A percentile compares a stretch with the other conserved stretches of the same genome.
Evolutionary conservation across 92 coral and sea anemone species (phyloP).

Genomic region (Palythoa grandis): DNA sequence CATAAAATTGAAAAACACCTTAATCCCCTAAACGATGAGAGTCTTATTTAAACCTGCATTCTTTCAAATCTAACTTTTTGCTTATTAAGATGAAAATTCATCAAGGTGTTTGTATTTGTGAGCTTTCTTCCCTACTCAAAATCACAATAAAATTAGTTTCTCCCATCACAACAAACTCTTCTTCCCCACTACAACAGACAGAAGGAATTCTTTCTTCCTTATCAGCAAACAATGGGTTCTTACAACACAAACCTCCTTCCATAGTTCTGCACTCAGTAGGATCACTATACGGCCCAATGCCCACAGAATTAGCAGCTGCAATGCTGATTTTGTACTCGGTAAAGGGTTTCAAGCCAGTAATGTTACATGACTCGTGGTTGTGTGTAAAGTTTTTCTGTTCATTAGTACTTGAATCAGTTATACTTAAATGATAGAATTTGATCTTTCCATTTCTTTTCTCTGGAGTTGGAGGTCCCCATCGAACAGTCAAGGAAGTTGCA

Average conservation of each 20-base stretch:
- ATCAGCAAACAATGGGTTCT: background rate
- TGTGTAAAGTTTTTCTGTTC: background rate
- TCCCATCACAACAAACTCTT: too few relatives aligned
- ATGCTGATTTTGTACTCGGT: constrained; percentile 2
- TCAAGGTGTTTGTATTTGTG: too few relatives aligned
- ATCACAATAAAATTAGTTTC: too few relatives aligned
- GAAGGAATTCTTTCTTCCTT: too few relatives aligned
- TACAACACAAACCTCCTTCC: constrained; percentile 29
- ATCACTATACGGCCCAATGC: constrained; percentile 18
- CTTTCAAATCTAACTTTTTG: too few relatives aligned
- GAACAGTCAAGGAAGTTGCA: background rate
- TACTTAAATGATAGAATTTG: background rate
- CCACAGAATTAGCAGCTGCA: constrained; percentile 1
- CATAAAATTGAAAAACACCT: too few relatives aligned
- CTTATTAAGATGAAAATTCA: too few relatives aligned
- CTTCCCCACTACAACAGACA: too few relatives aligned
- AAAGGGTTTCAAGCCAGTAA: background rate
- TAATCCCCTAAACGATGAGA: too few relatives aligned
- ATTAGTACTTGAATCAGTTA: background rate
- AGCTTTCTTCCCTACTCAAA: too few relatives aligned
- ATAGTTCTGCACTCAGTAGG: background rate
- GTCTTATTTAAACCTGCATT: too few relatives aligned
- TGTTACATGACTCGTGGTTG: too few relatives aligned
- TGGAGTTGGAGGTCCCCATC: background rate
- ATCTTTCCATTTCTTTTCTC: background rate